Conservation (phyloP, 1,140 invertebrate genomes). For the Leptopilina boulardi region DNA sequence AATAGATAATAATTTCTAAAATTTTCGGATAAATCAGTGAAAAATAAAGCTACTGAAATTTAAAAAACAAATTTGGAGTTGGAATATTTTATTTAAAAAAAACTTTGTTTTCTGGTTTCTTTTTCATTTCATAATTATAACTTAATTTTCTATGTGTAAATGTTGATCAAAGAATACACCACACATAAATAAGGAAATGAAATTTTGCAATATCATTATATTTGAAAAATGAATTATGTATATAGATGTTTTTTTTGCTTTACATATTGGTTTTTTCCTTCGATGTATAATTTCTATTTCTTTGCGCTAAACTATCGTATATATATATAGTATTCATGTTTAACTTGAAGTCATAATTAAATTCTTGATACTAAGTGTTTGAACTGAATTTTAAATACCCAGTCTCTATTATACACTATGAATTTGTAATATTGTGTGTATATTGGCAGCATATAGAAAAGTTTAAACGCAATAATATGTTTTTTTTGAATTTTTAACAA, state of each 20-base stretch:
- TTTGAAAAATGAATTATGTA: neutral
- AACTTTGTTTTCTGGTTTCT: neutral
- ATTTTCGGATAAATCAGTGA: no score
- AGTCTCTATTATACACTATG: neutral
- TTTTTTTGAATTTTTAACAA: no score
- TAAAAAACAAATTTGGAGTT: no score
- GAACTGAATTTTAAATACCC: neutral
- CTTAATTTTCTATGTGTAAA: no score
- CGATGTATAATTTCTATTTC: neutral
- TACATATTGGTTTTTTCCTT: constrained; percentile 16
- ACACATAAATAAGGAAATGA: neutral
- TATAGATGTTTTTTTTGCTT: neutral
- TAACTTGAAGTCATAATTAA: neutral
- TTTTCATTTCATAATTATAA: neutral
- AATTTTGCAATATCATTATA: neutral
- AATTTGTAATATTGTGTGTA: neutral
- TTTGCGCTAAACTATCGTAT: neutral
- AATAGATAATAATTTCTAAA: no score
- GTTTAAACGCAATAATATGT: no score
- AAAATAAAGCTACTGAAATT: no score
- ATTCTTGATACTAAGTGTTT: neutral
- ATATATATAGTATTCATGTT: neutral
- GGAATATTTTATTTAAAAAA: no score
- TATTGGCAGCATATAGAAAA: no score
- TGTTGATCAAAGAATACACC: no score